Evolutionary conservation across 2,888 invertebrate genomes (phyloP).

Genomic region (Fabriciana adippe): DNA sequence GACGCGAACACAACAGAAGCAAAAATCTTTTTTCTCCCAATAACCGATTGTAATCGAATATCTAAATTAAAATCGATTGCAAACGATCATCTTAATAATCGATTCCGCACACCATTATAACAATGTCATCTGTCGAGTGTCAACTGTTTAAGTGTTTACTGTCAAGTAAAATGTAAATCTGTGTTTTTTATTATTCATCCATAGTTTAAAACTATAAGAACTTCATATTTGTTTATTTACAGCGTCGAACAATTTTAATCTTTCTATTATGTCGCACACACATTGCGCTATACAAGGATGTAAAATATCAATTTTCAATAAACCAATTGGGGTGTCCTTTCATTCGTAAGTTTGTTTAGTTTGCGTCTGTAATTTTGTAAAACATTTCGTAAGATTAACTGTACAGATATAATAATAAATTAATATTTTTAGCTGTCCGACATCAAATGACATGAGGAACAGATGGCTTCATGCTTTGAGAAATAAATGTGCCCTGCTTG

Average conservation of each 20-base stretch:
- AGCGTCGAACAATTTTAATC: not conserved
- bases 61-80: too few relatives aligned
- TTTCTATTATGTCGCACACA: conserved; percentile 50
- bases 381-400: not conserved
- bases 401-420: conserved; percentile 7
- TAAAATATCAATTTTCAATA: conserved; percentile 62
- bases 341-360: conserved; percentile 59
- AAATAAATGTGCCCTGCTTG: conserved; percentile 60
- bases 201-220: too few relatives aligned
- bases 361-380: conserved; percentile 1
- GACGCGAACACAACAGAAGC: too few relatives aligned
- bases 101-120: too few relatives aligned
- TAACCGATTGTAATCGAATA: too few relatives aligned
- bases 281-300: conserved; percentile 66
- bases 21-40: too few relatives aligned
- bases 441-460: conserved; percentile 58
- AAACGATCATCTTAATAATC: too few relatives aligned
- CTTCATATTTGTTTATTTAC: not conserved
- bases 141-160: not conserved
- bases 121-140: too few relatives aligned
- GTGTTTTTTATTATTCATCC: too few relatives aligned
- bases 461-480: conserved; percentile 65
- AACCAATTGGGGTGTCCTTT: conserved; percentile 58
- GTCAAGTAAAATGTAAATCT: not conserved
- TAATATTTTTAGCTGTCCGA: conserved; percentile 59